Evolutionary conservation across 2,797 vertebrate species (phyloP), one percentile per base, ranked within the genome.

Genomic region (Pangasius sanitwongsei): DNA sequence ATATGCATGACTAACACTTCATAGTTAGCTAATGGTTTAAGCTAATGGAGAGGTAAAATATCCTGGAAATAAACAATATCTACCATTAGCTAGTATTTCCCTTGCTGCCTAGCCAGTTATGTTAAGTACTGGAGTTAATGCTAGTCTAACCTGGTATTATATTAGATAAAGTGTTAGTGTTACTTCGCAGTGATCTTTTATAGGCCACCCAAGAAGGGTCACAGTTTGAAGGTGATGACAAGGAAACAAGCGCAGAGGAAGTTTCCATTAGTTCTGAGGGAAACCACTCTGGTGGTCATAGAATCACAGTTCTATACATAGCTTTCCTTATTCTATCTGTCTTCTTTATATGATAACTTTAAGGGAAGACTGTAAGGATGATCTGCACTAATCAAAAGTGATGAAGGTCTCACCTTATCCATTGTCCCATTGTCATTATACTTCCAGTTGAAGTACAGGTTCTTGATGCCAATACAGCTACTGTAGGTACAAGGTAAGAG

Each of bases 391-490:
- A 34, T 4, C 31, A 23, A 59, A 59, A 23, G 20, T 41, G 57
- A 28, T 70, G 67, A 25, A 61, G 59, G 0, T 63, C 20, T 91
- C 85, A 96, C 95, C 94, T 88, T 95, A 0, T 13, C 0, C 89
- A 93, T 67, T 31, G 94, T 96, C 75, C 95, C 96, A 0, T 96
- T 98, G 31, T 93, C 92, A 80, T 98, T 97, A 94, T 96, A 98
- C 18, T 96, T 94, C 98, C 98, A 99, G 72, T 91, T 96, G 95
- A 99, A 99, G 90, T 93, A 94, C 7, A 99, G 96, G 91, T 98
- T 95, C 92, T 95, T 93, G 67, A 98, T 98, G 92, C 98, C 98
- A 1, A 97, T 97, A 92, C 98, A 99, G 94, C 97, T 97, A 92
- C 89, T 88, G 92, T 98, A 99, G 74, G 67, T 92, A 90, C 98